Evolutionary conservation across 2,888 invertebrate genomes (phyloP).

Genomic region (Dasysyrphus albostriatus): DNA sequence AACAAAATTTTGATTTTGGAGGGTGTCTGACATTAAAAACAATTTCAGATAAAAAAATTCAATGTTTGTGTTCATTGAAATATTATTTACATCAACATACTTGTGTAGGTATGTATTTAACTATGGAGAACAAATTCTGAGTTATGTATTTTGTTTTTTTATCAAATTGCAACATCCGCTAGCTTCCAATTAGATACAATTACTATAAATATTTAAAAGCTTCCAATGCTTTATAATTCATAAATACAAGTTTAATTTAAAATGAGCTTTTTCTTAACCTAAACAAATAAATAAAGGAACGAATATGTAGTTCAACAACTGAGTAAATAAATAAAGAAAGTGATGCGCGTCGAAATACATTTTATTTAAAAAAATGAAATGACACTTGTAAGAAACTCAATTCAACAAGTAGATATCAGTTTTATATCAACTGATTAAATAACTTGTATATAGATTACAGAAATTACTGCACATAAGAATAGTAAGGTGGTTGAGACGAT

Average conservation of each 20-base stretch:
- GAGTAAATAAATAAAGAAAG: background rate
- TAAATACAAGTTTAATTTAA: background rate
- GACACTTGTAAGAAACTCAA: constrained; percentile 20
- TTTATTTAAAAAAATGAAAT: constrained; percentile 35
- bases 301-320: background rate
- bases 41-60: too few relatives aligned
- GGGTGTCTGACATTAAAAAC: too few relatives aligned
- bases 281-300: background rate
- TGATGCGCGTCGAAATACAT: background rate
- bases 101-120: too few relatives aligned
- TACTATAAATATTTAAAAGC: constrained; percentile 34
- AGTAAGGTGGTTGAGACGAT: constrained; percentile 51
- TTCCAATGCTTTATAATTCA: background rate
- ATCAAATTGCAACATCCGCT: constrained; percentile 50
- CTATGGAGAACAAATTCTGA: too few relatives aligned
- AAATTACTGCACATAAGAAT: constrained; percentile 12
- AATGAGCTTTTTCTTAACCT: constrained; percentile 4
- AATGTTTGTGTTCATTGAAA: too few relatives aligned
- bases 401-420: constrained; percentile 20
- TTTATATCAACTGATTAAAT: constrained; percentile 34
- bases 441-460: constrained; percentile 46
- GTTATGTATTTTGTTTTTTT: background rate
- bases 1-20: too few relatives aligned
- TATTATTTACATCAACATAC: too few relatives aligned
- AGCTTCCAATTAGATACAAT: constrained; percentile 58